Percentiles rank a stretch among this genome's conserved stretches.
Conservation (phyloP, 2,888 invertebrate genomes). For the Tuberolachnus salignus region DNA sequence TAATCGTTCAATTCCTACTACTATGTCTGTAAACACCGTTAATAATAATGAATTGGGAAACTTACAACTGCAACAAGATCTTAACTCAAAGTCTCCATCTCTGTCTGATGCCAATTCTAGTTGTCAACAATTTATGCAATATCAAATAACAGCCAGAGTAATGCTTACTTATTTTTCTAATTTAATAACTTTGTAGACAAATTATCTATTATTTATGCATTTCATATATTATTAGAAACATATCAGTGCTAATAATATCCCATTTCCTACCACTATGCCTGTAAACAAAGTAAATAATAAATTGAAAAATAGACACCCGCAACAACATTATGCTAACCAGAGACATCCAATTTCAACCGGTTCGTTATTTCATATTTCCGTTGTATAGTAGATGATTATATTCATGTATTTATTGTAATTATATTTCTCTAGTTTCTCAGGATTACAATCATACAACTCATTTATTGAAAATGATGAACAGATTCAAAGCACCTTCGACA, state of each 20-base stretch:
- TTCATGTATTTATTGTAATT: slow-evolving; percentile 24
- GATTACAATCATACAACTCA: slow-evolving; percentile 87
- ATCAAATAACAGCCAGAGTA: too few relatives aligned
- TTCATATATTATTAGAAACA: slow-evolving; percentile 29
- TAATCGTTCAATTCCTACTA: too few relatives aligned
- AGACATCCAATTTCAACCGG: slow-evolving; percentile 94
- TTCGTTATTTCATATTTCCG: slow-evolving; percentile 61
- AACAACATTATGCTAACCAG: slow-evolving; percentile 86
- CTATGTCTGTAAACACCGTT: too few relatives aligned
- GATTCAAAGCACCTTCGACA: slow-evolving; percentile 85
- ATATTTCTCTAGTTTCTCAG: slow-evolving; percentile 62
- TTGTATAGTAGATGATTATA: neutral
- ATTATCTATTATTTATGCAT: too few relatives aligned
- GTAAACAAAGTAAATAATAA: slow-evolving; percentile 75
- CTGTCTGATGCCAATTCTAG: too few relatives aligned
- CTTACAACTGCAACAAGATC: too few relatives aligned
- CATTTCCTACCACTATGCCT: slow-evolving; percentile 84
- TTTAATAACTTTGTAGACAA: too few relatives aligned
- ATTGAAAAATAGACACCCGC: slow-evolving; percentile 83
- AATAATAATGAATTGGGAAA: too few relatives aligned
- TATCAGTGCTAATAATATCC: slow-evolving; percentile 65
- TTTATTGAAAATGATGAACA: slow-evolving; percentile 91
- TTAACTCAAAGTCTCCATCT: too few relatives aligned
- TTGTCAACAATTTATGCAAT: too few relatives aligned
- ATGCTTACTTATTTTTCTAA: too few relatives aligned